Conservation (phyloP, 2,797 vertebrate species). For the Sylvia borin region DNA sequence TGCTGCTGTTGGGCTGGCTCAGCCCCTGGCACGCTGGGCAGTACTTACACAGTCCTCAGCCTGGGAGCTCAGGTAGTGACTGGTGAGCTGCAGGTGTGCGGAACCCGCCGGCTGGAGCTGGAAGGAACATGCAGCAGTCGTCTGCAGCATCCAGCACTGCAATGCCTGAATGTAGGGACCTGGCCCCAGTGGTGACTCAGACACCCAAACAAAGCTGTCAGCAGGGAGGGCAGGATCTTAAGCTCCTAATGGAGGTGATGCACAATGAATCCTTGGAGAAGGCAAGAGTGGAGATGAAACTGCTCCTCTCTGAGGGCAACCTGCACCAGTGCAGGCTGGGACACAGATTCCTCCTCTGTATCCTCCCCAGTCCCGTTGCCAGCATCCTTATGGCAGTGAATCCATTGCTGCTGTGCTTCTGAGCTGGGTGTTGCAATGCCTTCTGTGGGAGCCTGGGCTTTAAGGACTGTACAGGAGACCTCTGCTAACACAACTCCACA, state of each 20-base stretch:
- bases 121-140: background rate
- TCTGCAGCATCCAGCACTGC: background rate
- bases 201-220: background rate
- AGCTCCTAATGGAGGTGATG: constrained; percentile 9
- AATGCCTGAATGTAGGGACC: background rate
- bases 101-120: background rate
- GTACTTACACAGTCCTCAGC: background rate
- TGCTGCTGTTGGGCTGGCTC: background rate
- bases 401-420: background rate
- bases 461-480: background rate
- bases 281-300: background rate
- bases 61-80: background rate
- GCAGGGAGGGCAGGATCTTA: background rate
- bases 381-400: background rate
- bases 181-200: constrained; percentile 5
- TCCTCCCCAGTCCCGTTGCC: background rate
- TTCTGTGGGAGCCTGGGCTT: background rate
- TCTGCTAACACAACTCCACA: accelerated
- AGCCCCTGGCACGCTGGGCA: background rate
- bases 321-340: background rate
- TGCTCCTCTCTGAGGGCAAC: background rate
- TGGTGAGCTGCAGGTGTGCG: background rate
- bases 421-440: background rate
- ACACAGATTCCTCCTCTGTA: background rate
- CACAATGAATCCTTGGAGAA: constrained; percentile 5